These are phyloP conservation scores for Arctocebus calabarensis DNA, from an alignment of 2,797 vertebrate genomes.

Conservation along the genomic window DNA sequence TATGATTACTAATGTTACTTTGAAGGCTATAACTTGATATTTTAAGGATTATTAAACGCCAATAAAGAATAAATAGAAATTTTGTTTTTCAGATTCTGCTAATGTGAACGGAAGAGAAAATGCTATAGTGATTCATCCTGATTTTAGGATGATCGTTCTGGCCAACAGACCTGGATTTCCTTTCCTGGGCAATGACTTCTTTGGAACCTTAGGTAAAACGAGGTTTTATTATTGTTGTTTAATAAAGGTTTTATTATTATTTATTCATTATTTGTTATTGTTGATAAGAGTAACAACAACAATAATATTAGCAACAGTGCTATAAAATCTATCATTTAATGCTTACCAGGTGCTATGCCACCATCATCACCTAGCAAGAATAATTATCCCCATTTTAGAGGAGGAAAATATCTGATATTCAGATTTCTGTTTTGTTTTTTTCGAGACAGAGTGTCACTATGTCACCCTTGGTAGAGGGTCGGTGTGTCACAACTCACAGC, in stretches of 20 bases:
- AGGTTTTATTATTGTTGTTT: too few relatives aligned
- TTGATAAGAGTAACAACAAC: not conserved
- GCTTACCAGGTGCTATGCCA: not conserved
- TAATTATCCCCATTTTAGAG: not conserved
- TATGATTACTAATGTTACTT: constrained; percentile 12
- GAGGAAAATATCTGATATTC: not conserved
- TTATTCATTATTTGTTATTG: not conserved
- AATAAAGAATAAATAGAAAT: constrained; percentile 67
- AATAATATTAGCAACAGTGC: not conserved
- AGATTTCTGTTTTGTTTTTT: not conserved
- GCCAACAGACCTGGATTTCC: constrained; percentile 98
- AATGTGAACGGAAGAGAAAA: constrained; percentile 89
- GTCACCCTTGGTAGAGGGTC: too few relatives aligned
- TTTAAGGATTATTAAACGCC: constrained; percentile 59
- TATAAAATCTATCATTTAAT: not conserved
- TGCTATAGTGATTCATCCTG: constrained; percentile 94
- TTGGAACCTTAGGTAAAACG: constrained; percentile 95
- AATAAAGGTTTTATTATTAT: too few relatives aligned
- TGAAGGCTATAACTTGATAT: constrained; percentile 37
- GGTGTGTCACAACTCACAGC: too few relatives aligned
- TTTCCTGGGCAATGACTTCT: constrained; percentile 99
- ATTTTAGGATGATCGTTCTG: constrained; percentile 98
- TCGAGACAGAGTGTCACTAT: too few relatives aligned
- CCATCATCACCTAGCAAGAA: not conserved
- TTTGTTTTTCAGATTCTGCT: constrained; percentile 88